Base-by-base conservation (phyloP, 2,797 vertebrate species). In the Onychomys leucogaster region DNA sequence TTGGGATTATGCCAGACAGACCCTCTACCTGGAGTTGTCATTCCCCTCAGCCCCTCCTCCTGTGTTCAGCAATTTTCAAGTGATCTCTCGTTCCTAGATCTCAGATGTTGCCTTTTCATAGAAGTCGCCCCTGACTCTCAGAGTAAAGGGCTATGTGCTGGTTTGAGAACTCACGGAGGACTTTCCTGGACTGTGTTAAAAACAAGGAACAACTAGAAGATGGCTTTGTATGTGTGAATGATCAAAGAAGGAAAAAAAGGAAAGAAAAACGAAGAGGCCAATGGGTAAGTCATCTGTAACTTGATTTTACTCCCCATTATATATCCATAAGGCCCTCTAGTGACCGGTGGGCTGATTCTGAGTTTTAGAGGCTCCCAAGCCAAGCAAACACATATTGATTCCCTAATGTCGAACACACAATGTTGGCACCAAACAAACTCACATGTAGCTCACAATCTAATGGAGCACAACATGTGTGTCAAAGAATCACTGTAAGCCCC, bases 281-380 rank as follows among this genome's bases (percentile, higher is more conserved):
- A 49, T 37, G 0, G 46, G 65, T 21, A 90, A 97, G 81, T 77
- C 41, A 67, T 16, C 43, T 41, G 0, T 73, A 81, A 49, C 12
- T 80, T 63, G 32, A 59, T 85, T 84, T 93, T 61, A 78, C 19
- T 90, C 55, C 55, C 67, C 55, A 14, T 75, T 90, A 57, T 65
- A 85, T 90, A 81, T 55, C 61, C 63, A 86, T 82, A 93, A 97
- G 82, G 94, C 94, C 96, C 92, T 97, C 95, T 94, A 94, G 95
- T 93, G 94, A 94, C 89, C 90, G 82, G 37, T 75, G 41, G 55
- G 41, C 21, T 96, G 71, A 78, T 16, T 89, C 87, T 67, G 23
- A 4, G 27, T 80, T 93, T 92, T 67, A 49, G 37, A 84, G 34
- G 77, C 67, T 37, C 13, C 29, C 41, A 27, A 49, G 61, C 25